These are phyloP conservation scores for Syngnathus rostellatus DNA, from an alignment of 2,797 vertebrate species.

Conservation along the genomic window DNA sequence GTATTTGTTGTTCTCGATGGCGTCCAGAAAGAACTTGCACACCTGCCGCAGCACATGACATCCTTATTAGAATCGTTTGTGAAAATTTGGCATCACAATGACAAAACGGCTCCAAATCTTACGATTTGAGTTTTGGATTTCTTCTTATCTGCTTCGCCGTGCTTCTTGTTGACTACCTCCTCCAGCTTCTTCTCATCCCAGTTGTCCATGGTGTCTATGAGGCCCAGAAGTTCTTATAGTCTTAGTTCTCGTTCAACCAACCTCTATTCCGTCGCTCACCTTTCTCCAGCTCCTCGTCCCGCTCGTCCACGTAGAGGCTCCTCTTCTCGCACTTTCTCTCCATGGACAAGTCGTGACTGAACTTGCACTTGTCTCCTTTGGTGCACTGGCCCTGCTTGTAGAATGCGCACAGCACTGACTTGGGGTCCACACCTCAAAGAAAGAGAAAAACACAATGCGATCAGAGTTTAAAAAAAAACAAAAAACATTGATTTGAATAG, in stretches of 20 bases:
- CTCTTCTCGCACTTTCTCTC: constrained; percentile 95
- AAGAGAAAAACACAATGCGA: background rate
- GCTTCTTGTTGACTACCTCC: constrained; percentile 94
- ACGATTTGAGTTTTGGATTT: constrained; percentile 96
- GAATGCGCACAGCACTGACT: constrained; percentile 96
- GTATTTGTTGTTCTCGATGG: constrained; percentile 95
- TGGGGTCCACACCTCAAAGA: constrained; percentile 87
- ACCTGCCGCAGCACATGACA: constrained; percentile 65
- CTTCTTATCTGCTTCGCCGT: constrained; percentile 94
- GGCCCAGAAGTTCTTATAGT: background rate
- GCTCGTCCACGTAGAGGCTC: constrained; percentile 89
- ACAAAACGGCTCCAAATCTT: constrained; percentile 23
- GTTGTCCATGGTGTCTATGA: constrained; percentile 95
- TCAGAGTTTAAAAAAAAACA: background rate
- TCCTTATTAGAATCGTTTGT: background rate
- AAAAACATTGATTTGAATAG: background rate
- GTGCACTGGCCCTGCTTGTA: constrained; percentile 98
- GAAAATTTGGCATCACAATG: background rate
- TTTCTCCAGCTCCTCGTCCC: constrained; percentile 95
- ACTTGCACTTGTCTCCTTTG: constrained; percentile 98
- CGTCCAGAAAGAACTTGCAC: constrained; percentile 91
- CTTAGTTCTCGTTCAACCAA: background rate
- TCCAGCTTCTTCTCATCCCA: constrained; percentile 98
- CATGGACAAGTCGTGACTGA: constrained; percentile 91
- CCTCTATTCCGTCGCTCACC: constrained; percentile 37